Base-by-base conservation (phyloP, 2,888 invertebrate species). In the Pheosia gnoma region DNA sequence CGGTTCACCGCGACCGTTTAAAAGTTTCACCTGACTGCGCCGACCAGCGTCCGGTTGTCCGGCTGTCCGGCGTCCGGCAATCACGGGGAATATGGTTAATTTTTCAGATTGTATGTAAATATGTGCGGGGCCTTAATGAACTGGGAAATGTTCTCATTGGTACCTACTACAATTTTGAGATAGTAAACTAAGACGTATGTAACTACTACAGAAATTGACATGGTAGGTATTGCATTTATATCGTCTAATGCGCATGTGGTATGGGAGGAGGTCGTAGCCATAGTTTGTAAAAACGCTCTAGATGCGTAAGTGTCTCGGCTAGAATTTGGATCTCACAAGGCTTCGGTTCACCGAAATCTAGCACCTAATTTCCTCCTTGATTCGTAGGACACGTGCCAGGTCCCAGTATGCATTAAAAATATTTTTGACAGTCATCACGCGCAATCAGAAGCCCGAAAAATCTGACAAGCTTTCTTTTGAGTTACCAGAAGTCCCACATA, bases 61-160 rank as follows among this genome's bases (percentile, higher is more conserved):
- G 37, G 59, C 52, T 57, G 56, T 54, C 54, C 60, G n/a, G 49
- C 11, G 53, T 43, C 61, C 58, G 60, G 59, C 36, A 66, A 69
- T 66, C 71, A 61, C 64, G 37, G 65, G 39, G 62, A 62, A 71
- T 66, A 71, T 67, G 60, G 45, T 67, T 59, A 63, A 65, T 68
- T 53, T 63, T 65, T 57, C 61, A 70, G 59, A 68, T 65, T 61
- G 57, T 75, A 71, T 67, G 77, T 60, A 72, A 66, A 71, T 76
- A 61, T 61, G 60, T 66, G 62, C 66, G 61, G 59, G 5, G 59
- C 60, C 55, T 60, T 73, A 75, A 71, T 73, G 67, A 62, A 75
- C 68, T 61, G 66, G 61, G 64, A 61, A 25, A 65, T 65, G 37
- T 55, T 59, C 59, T 58, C 62, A 66, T 66, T 63, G 65, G 71